Base-by-base conservation (phyloP, 2,113 vertebrate genomes). In the Nematolebias whitei region DNA sequence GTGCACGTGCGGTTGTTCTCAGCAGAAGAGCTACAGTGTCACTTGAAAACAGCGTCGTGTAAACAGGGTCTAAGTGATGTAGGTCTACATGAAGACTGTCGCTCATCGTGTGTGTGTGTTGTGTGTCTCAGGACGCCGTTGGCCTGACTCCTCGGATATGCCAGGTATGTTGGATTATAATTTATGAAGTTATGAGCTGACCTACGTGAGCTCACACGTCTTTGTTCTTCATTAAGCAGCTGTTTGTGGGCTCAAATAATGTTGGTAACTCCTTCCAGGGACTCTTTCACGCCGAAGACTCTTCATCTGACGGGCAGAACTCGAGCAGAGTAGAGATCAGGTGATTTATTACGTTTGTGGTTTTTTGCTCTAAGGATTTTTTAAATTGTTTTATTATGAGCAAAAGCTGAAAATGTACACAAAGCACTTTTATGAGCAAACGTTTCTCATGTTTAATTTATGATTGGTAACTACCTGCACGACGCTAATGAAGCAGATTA, bases 121-220 rank as follows among this genome's bases (percentile, higher is more conserved):
- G 38, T 4, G 72, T 66, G 23, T 76, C 49, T 39, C 83, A 99
- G 98, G 95, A 94, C 50, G 96, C 96, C 53, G 71, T 94, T 68
- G 97, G 98, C 26, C 84, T 99, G 92, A 98, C 95, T 1, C 98
- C 98, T 32, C 94, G 97, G 57, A 98, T 99, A 88, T 99, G 96
- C 91, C 94, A 98, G 95, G 98, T 98, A 93, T 40, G 56, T 52
- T 14, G 55, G 13, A 14, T 67, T 48, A 16, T 10, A 63, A 11
- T 39, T 71, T 3, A 15, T 39, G 20, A 47, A 22, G 55, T 39
- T 43, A n/a, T n/a, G 4, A 68, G 3, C 26, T 29, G 26, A 29
- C 11, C 11, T 4, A 52, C 20, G 20, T 14, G 12, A 55, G 8
- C 23, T 12, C 12, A 29, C 16, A 51, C 14, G 60, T 24, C 16